Percentiles rank a stretch among this genome's conserved stretches.
These are phyloP conservation scores for Pasiphila rectangulata DNA, from an alignment of 2,888 invertebrate species.

Conservation along the genomic window DNA sequence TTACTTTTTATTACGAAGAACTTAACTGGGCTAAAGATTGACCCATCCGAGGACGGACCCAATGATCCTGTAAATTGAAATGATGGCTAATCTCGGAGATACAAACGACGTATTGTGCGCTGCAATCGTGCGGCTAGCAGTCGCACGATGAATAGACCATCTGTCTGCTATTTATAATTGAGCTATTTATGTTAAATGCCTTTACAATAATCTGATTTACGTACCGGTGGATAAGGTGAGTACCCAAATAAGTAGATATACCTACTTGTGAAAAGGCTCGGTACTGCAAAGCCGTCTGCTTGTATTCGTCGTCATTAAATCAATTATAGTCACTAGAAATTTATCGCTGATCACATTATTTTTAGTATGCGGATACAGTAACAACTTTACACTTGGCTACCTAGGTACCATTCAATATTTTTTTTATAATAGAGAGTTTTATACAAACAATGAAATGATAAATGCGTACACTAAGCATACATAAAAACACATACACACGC, in stretches of 20 bases:
- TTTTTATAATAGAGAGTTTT: no score
- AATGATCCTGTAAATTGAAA: constrained; percentile 72
- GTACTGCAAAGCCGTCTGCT: background rate
- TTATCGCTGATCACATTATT: no score
- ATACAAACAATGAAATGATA: no score
- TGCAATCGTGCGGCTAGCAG: constrained; percentile 44
- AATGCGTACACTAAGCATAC: no score
- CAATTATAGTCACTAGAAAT: no score
- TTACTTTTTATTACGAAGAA: constrained; percentile 12
- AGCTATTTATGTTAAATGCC: constrained; percentile 26
- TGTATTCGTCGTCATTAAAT: no score
- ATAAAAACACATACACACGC: no score
- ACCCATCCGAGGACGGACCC: constrained; percentile 52
- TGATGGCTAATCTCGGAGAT: constrained; percentile 64
- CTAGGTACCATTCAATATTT: no score
- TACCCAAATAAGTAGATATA: constrained; percentile 1
- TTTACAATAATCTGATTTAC: background rate
- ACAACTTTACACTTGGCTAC: no score
- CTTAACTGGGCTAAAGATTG: constrained; percentile 58
- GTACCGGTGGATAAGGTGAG: constrained; percentile 2
- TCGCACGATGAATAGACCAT: constrained; percentile 52
- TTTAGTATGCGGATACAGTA: no score
- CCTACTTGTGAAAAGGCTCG: background rate
- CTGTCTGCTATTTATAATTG: constrained; percentile 40
- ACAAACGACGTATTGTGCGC: constrained; percentile 59